Base-by-base conservation (phyloP, 35 echinoderm and acorn worm genomes). In the Apostichopus parvimensis region DNA sequence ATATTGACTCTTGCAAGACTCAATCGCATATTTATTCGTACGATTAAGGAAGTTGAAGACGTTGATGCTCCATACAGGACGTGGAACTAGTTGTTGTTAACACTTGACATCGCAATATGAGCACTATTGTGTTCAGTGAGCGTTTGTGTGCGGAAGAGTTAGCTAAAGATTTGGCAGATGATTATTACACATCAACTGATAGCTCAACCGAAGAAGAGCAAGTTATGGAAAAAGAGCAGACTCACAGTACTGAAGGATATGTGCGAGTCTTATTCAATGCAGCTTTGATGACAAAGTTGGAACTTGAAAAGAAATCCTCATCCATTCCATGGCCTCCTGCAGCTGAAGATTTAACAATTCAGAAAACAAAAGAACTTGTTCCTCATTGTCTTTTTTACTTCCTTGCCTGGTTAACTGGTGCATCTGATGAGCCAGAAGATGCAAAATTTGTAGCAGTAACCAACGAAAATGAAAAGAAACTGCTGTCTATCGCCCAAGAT, bases 351-450 rank as follows among this genome's bases (percentile, higher is more conserved):
- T 22, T 87, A 77, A 55, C 80, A 23, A n/a, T 77, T 9, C 17
- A 70, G 17, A 68, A 56, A 87, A 54, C 82, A 73, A 17, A 87
- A 78, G 65, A 87, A 7, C 13, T 28, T 23, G 24, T 90, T 73
- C 89, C 95, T 10, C 10, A 68, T 59, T 65, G 80, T 12, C 75
- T 94, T 6, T 93, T 58, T 66, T 93, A 93, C 34, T 93, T 90
- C n/a, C 55, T 95, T 24, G 34, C 88, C 9, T 95, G 92, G 94
- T 45, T 77, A 9, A 61, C 45, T 10, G 92, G 88, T 18, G 12
- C 45, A 55, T 66, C 20, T 22, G 28, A 80, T 23, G 86, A 95
- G 5, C 91, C 87, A 20, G n/a, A 21, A 83, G 73, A 20, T 7
- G 54, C 60, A 5, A 54, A 73, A 4, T 78, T 18, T 84, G 92